Conservation (phyloP, 1,140 invertebrate species). For the Rhizoglyphus robini region DNA sequence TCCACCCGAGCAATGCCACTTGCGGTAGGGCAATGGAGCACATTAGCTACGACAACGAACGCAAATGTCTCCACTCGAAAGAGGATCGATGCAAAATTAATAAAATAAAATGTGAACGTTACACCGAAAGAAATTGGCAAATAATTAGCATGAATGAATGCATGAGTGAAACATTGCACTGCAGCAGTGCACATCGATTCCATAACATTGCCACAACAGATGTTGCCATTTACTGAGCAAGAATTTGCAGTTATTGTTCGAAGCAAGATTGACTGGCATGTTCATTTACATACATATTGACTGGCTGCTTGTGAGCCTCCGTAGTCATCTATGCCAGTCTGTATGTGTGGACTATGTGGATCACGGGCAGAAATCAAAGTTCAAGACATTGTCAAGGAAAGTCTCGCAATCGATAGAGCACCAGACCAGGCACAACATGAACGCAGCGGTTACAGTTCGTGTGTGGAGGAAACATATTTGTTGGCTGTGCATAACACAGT, state of each 20-base stretch:
- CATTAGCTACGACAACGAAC: too few relatives aligned
- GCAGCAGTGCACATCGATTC: background rate
- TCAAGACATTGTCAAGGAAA: background rate
- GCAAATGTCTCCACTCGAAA: too few relatives aligned
- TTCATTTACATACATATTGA: constrained; percentile 18
- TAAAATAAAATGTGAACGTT: too few relatives aligned
- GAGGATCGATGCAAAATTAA: too few relatives aligned
- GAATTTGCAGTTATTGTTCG: background rate
- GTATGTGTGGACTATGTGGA: too few relatives aligned
- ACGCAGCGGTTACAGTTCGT: background rate
- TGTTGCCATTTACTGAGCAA: constrained; percentile 7
- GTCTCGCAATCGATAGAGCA: background rate
- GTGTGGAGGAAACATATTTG: too few relatives aligned
- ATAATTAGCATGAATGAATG: constrained; percentile 2
- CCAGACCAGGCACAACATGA: background rate
- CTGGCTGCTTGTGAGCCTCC: background rate
- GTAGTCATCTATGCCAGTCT: background rate
- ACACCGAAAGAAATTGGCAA: background rate
- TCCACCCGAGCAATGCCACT: too few relatives aligned
- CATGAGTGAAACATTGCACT: background rate
- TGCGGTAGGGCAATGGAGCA: too few relatives aligned
- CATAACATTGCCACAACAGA: constrained; percentile 9
- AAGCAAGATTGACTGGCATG: background rate
- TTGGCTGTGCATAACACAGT: too few relatives aligned
- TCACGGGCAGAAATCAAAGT: background rate